These are phyloP conservation scores for Enteromius trimaculatus DNA, from an alignment of 2,797 vertebrate genomes.

Conservation along the genomic window DNA sequence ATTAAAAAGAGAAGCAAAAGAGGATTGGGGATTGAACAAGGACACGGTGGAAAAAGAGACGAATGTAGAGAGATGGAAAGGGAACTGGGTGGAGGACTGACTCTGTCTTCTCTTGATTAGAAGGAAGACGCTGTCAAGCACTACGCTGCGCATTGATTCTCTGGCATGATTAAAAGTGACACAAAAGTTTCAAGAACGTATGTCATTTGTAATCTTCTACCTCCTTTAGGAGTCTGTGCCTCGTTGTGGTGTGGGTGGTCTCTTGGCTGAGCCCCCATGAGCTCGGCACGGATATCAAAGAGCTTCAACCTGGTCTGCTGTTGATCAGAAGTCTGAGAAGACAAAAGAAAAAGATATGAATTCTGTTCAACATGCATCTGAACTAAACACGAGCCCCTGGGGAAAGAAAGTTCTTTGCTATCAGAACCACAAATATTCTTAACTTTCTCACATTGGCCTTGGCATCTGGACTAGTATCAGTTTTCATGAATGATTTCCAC, in stretches of 20 bases:
- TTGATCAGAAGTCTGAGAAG: constrained; percentile 31
- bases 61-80: constrained; percentile 25
- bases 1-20: constrained; percentile 42
- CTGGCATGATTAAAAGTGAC: constrained; percentile 60
- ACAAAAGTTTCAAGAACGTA: constrained; percentile 44
- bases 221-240: constrained; percentile 39
- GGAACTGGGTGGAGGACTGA: constrained; percentile 34
- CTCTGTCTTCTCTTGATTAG: constrained; percentile 54
- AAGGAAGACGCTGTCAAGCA: constrained; percentile 51
- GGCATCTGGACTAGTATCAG: constrained; percentile 2
- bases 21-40: constrained; percentile 44
- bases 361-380: constrained; percentile 11
- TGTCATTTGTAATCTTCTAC: constrained; percentile 47
- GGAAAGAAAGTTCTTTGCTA: neutral
- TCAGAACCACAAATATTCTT: constrained; percentile 12
- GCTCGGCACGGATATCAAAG: constrained; percentile 46
- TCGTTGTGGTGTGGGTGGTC: constrained; percentile 59
- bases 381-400: neutral
- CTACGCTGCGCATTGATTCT: constrained; percentile 50
- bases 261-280: constrained; percentile 47
- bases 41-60: constrained; percentile 14
- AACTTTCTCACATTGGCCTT: neutral
- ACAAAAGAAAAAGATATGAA: constrained; percentile 21
- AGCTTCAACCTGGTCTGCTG: constrained; percentile 40
- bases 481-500: constrained; percentile 4